Conservation (phyloP, 2,113 vertebrate genomes). For the Cygnus buccinator region DNA sequence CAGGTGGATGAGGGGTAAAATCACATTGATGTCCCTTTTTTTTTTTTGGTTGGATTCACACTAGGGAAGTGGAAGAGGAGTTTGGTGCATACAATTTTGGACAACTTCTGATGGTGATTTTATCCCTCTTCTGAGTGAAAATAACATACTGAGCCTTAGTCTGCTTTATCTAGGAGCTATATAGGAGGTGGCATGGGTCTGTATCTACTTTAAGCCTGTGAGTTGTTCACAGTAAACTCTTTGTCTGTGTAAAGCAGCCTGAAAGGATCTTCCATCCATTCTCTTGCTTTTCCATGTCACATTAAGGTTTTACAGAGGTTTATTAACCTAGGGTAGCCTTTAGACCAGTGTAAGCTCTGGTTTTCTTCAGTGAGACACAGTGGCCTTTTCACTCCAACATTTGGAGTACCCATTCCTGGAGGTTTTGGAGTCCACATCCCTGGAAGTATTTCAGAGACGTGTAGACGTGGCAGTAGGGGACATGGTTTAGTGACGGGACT, state of each 20-base stretch:
- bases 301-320: neutral
- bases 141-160: neutral
- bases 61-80: neutral
- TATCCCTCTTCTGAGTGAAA: neutral
- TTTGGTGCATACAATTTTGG: neutral
- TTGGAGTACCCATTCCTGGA: neutral
- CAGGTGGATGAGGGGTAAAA: neutral
- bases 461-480: too few species aligned
- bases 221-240: neutral
- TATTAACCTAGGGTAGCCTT: neutral
- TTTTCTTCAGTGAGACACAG: neutral
- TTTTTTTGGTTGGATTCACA: neutral
- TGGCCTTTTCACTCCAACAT: neutral
- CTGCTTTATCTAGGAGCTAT: neutral
- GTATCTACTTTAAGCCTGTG: neutral
- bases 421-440: too few species aligned
- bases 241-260: neutral
- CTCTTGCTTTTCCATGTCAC: neutral
- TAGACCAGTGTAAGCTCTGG: rapidly evolving
- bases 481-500: neutral
- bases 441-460: neutral
- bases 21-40: too few species aligned
- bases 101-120: neutral
- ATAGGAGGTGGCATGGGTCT: neutral
- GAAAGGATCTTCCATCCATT: neutral